Evolutionary conservation across 1,140 invertebrate genomes (phyloP).

Genomic region (Scaptomyza montana): DNA sequence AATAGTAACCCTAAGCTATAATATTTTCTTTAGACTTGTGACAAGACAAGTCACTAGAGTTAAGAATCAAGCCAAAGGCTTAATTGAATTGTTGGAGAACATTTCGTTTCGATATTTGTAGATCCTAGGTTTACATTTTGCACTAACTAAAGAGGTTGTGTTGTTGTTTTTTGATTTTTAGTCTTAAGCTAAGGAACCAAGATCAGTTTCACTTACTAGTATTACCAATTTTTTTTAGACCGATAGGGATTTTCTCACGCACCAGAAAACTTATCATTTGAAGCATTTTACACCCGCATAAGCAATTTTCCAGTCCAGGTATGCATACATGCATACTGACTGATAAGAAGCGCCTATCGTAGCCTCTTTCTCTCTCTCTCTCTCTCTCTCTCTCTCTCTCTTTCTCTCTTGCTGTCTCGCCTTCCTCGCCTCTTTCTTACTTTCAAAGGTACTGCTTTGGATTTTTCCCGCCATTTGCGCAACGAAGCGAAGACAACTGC

Average conservation of each 20-base stretch:
- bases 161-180: too few species aligned
- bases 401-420: not conserved
- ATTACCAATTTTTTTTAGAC: too few species aligned
- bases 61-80: too few species aligned
- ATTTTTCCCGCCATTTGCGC: conserved; percentile 76
- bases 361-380: not conserved
- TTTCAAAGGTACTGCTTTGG: conserved; percentile 25
- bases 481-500: conserved; percentile 68
- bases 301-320: conserved; percentile 11
- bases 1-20: too few species aligned
- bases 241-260: conserved; percentile 26
- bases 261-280: conserved; percentile 21
- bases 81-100: too few species aligned
- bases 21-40: too few species aligned
- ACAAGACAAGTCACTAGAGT: too few species aligned
- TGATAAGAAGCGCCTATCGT: conserved; percentile 30
- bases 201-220: too few species aligned
- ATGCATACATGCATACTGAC: not conserved
- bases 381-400: not conserved
- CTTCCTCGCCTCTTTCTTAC: not conserved
- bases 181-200: too few species aligned
- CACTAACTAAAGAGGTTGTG: too few species aligned
- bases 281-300: conserved; percentile 45
- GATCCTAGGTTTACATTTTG: too few species aligned
- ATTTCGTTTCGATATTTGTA: too few species aligned